Evolutionary conservation across 2,888 invertebrate species (phyloP), one percentile per base, ranked within the genome.

Genomic region (Amphimallon solstitiale): DNA sequence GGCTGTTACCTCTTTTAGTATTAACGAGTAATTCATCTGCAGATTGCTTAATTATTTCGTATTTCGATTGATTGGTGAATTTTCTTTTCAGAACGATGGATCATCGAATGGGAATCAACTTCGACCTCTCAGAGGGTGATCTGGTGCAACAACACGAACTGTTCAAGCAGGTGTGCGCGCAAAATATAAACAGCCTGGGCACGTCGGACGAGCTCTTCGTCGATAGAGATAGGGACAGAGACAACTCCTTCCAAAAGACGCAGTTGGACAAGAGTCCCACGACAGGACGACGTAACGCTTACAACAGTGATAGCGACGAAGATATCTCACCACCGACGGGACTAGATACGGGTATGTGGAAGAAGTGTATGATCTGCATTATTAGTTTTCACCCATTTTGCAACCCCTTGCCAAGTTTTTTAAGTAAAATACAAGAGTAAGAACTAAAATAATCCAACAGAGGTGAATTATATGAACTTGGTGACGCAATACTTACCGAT

Each of bases 131-230:
- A 61, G 85, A 85, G 72, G 84, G 84, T 65, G 84, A 84, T 70
- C 78, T 82, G 63, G 76, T 82, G 67, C 82, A 83, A 59, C 80
- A 82, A 62, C 80, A 81, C 63, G 87, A 88, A 67, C 79, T 89
- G 77, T 90, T 90, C 80, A 87, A 88, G 74, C 87, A 88, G 78
- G 86, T 88, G 56, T 81, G 82, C 69, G 76, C 80, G 19, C 80
- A 81, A 70, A 80, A 76, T 52, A 80, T 81, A 45, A 80, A 80
- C 67, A 80, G 81, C 1, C 69, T 81, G 21, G 80, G 79, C 59
- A 78, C 81, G 56, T 78, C 79, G 10, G 82, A 82, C 65, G 73
- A 82, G 71, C 84, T 85, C 74, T 83, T 82, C 46, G 83, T 84
- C 63, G 84, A 84, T 35, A 79, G 80, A 34, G 84, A 84, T 35